Evolutionary conservation across 2,888 invertebrate species (phyloP), one percentile per base, ranked within the genome.

Genomic region (Euplexia lucipara): DNA sequence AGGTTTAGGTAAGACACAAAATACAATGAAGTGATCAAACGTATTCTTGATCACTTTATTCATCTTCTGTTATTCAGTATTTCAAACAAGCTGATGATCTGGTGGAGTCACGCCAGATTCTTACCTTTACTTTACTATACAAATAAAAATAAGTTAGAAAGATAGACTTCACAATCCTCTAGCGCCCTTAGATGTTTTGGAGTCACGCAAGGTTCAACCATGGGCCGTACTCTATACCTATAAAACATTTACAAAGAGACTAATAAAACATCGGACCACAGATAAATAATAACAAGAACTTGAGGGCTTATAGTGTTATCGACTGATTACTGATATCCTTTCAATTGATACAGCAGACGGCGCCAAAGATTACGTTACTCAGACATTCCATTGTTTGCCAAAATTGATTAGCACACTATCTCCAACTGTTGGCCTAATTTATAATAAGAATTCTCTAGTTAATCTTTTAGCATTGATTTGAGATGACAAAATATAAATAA

Each of bases 311-410:
- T 42, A 44, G 26, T 22, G 54, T 60, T 71, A 75, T 57, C 58
- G 22, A 39, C 32, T 67, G 66, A 82, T 80, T 70, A 68, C 52
- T 53, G 74, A 79, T 83, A 81, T 74, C 66, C 39, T 51, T 54
- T 18, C 49, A 60, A 57, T 45, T 54, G 66, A 79, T 79, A 68
- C 12, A 64, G 57, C 56, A 74, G 75, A 52, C 57, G 82, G 82
- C 81, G 85, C 82, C 76, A 67, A 45, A 58, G 64, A 71, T 81
- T 62, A 53, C 47, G 41, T 44, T 34, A 39, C 42, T 16, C 45
- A 9, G 14, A 26, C 63, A 67, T 79, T 61, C 58, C 56, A 51
- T 64, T 56, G 60, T 64, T 67, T 60, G 65, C 60, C 48, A 66
- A 70, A 56, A 42, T 51, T 53, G 44, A 69, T 77, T 54, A 63